Evolutionary conservation across 2,113 vertebrate species (phyloP).

Genomic region (Oryzias javanicus): DNA sequence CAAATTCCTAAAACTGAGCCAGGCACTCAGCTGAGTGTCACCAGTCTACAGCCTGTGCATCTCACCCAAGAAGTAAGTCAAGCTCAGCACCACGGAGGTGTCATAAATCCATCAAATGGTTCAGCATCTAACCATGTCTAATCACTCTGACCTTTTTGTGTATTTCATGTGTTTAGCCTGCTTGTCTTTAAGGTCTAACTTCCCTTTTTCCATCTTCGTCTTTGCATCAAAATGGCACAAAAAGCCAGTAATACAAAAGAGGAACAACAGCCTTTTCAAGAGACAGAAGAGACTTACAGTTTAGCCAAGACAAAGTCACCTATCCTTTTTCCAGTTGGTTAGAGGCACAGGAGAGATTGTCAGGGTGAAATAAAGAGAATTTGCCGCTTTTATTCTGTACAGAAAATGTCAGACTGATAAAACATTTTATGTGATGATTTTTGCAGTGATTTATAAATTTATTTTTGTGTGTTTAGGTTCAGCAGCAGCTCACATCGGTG

Average conservation of each 20-base stretch:
- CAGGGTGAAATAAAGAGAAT: conserved; percentile 1
- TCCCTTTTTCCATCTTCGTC: conserved; percentile 45
- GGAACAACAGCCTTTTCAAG: conserved; percentile 28
- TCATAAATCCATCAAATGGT: neutral
- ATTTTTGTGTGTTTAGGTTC: conserved; percentile 70
- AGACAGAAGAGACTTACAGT: conserved; percentile 31
- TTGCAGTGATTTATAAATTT: conserved; percentile 3
- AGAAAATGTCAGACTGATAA: neutral
- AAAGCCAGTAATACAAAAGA: conserved; percentile 44
- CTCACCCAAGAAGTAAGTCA: conserved; percentile 83
- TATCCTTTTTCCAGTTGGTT: conserved; percentile 60
- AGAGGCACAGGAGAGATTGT: conserved; percentile 35
- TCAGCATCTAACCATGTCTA: neutral
- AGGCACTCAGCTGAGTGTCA: conserved; percentile 84
- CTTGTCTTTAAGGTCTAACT: conserved; percentile 26
- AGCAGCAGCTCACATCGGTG: conserved; percentile 87
- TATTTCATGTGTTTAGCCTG: conserved; percentile 1
- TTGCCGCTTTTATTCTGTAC: neutral
- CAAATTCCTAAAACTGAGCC: conserved; percentile 84
- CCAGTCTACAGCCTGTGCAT: conserved; percentile 86
- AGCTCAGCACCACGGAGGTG: conserved; percentile 10
- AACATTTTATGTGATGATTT: conserved; percentile 6
- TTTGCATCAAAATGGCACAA: conserved; percentile 7
- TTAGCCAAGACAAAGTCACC: conserved; percentile 10
- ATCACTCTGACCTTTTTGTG: neutral